Base-by-base conservation (phyloP, 2,888 invertebrate genomes). In the Yponomeuta malinellus region DNA sequence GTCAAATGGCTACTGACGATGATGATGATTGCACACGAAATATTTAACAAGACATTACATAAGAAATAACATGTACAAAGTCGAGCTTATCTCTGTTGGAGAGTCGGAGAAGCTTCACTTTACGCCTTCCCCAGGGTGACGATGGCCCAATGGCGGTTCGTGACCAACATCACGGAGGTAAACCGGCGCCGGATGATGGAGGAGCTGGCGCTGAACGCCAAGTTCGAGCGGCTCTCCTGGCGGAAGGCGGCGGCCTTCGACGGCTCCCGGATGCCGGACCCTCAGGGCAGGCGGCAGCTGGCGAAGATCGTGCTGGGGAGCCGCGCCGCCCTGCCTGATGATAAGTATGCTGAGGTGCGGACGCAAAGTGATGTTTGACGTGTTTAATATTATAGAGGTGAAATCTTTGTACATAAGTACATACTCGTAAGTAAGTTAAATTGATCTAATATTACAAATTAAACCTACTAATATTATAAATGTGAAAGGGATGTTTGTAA, bases 171-270 rank as follows among this genome's bases (percentile, higher is more conserved):
- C 74, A 96, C 96, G 0, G 96, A 96, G 70, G 85, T 86, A 74
- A 96, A 96, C 84, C 93, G 94, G 3, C 90, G 95, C 1, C 89
- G 94, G 70, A 96, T 96, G 96, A 82, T 94, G 1, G 96, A 96
- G 72, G 95, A 95, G 77, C 93, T 96, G 84, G 93, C 94, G 1
- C 84, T 95, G 6, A 94, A 95, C 79, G 93, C 94, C 72, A 95
- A 95, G 85, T 96, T 96, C 78, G 95, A 96, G 77, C 78, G 95
- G 78, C 91, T 95, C 0, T 95, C 96, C 0, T 97, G 96, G 95
- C 93, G 94, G 77, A 94, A 95, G 80, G 95, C 95, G 0, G 93
- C 94, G 0, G 93, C 93, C 10, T 96, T 95, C 78, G 95, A 96
- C 73, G 95, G 95, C 90, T 93, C 94, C 10, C 89, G 94, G 72